These are phyloP conservation scores for Bombus huntii DNA, from an alignment of 1,140 invertebrate species.

Conservation along the genomic window DNA sequence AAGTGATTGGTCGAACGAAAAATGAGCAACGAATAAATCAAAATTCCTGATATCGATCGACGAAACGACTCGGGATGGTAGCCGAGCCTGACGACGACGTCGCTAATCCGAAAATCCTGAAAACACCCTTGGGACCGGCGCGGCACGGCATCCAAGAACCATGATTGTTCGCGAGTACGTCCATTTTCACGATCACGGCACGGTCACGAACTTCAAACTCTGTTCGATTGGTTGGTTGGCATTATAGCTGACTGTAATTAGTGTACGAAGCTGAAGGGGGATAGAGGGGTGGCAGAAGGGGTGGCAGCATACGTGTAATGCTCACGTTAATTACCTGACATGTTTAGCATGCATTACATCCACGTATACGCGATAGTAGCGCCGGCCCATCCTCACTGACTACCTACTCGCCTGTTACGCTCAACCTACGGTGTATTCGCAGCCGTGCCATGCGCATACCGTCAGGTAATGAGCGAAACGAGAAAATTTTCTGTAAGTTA, in stretches of 20 bases:
- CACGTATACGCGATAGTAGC: constrained; percentile 43
- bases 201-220: constrained; percentile 41
- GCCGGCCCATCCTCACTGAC: constrained; percentile 23
- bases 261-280: constrained; percentile 40
- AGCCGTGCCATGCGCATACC: not conserved
- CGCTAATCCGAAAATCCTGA: not conserved
- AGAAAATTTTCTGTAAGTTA: constrained; percentile 57
- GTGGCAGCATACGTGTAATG: constrained; percentile 57
- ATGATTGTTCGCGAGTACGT: not conserved
- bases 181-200: constrained; percentile 15
- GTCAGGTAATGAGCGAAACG: constrained; percentile 58
- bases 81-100: not conserved
- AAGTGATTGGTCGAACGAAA: not conserved
- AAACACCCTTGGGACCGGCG: not conserved
- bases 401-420: constrained; percentile 48
- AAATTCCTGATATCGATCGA: not conserved
- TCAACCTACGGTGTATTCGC: constrained; percentile 14
- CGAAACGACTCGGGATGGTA: not conserved
- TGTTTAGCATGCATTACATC: constrained; percentile 73
- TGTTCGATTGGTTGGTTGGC: constrained; percentile 34
- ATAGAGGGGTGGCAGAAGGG: not conserved
- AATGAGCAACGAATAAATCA: constrained; percentile 6
- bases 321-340: constrained; percentile 70
- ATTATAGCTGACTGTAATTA: constrained; percentile 56
- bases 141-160: not conserved